Evolutionary conservation across 2,113 vertebrate genomes (phyloP), one percentile per base, ranked within the genome.

Genomic region (Ranitomeya imitator): DNA sequence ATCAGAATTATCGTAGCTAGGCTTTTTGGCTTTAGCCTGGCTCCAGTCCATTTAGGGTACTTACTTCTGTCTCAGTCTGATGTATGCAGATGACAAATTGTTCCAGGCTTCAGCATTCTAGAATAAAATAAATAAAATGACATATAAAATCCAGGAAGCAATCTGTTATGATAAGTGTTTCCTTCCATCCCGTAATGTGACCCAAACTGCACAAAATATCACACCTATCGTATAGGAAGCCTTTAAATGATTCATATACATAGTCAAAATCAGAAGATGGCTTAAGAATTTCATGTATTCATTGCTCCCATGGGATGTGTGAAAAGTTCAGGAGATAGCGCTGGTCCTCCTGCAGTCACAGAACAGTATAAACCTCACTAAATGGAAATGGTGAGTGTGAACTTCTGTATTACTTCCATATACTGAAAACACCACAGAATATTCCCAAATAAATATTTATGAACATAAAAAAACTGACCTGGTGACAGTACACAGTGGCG

Each of bases 51-150:
- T 52, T 90, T 89, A 90, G 3, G 89, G 65, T 84, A 97, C 98
- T 98, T 94, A 99, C 98, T 99, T 99, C 92, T 96, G 95, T 63
- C 95, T 93, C 88, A 99, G 94, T 92, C 97, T 96, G 91, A 99
- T 99, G 93, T 98, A 97, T 52, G 97, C 98, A 55, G 97, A 96
- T 23, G 98, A 99, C 86, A 99, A 97, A 93, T 99, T 99, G 94
- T 96, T 99, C 98, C 98, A 99, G 18, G 97, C 98, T 91, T 99
- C 98, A 78, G 98, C 96, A 87, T 99, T 99, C 98, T 99, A 92
- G 85, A 94, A 94, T 19, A 93, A 14, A 94, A 89, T 19, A 90
- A 15, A 81, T 85, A 90, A 90, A 87, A 52, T 9, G 67, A n/a
- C 2, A 69, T 52, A 21, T 74, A 13, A 57, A 83, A 51, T 0